These are phyloP conservation scores for Lochmaea crataegi DNA, from an alignment of 2,888 invertebrate genomes.

Conservation along the genomic window DNA sequence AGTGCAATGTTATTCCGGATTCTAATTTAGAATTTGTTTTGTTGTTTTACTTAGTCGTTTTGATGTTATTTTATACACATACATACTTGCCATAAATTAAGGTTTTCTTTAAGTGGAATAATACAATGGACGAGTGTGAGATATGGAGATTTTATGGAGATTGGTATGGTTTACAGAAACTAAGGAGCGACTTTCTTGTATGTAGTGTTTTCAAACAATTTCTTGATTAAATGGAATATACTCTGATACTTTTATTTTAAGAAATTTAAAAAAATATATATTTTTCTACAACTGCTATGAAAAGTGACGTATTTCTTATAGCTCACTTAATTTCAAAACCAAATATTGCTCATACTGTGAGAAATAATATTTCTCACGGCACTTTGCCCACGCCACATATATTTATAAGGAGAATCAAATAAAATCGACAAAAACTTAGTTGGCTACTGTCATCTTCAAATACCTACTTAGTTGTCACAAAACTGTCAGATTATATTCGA, in stretches of 20 bases:
- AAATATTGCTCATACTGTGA: too few relatives aligned
- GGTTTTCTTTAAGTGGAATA: conserved; percentile 32
- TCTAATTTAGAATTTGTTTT: conserved; percentile 43
- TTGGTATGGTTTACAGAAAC: background rate
- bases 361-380: too few relatives aligned
- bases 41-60: conserved; percentile 35
- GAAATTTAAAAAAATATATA: too few relatives aligned
- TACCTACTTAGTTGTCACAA: too few relatives aligned
- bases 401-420: too few relatives aligned
- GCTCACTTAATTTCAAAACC: too few relatives aligned
- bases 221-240: background rate
- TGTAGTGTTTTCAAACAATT: background rate
- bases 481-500: too few relatives aligned
- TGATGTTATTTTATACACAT: conserved; percentile 28
- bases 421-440: too few relatives aligned
- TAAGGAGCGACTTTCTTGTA: background rate
- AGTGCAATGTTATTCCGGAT: conserved; percentile 53
- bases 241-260: background rate
- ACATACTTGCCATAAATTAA: conserved; percentile 33
- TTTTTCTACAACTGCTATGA: too few relatives aligned
- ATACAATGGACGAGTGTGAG: conserved; percentile 28
- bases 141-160: conserved; percentile 36
- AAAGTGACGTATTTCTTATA: too few relatives aligned
- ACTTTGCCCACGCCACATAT: too few relatives aligned
- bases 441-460: too few relatives aligned